Conservation (phyloP, 64 coral and sea anemone species). For the Montipora capricornis region DNA sequence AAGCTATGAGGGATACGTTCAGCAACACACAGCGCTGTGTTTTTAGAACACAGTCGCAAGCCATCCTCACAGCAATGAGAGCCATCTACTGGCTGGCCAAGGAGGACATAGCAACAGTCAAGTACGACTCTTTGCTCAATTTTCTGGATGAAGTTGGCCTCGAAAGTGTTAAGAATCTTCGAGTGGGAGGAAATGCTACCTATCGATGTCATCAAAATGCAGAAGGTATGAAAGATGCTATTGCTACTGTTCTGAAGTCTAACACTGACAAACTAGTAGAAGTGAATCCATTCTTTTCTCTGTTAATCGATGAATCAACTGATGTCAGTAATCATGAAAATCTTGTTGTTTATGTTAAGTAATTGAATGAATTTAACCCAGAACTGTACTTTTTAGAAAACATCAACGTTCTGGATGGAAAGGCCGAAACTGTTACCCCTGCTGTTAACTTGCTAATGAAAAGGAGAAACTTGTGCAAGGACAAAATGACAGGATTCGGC, state of each 20-base stretch:
- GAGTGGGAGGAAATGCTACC: constrained; percentile 11
- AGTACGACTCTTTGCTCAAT: not conserved
- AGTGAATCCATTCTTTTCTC: constrained; percentile 14
- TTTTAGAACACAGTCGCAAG: constrained; percentile 22
- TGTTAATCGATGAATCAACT: constrained; percentile 30
- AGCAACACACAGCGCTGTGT: constrained; percentile 24
- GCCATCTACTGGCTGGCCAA: constrained; percentile 37
- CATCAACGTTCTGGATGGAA: constrained; percentile 14
- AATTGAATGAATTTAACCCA: constrained; percentile 11
- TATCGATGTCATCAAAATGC: not conserved
- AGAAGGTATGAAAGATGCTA: not conserved
- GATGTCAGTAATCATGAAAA: constrained; percentile 10
- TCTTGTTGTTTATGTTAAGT: constrained; percentile 26
- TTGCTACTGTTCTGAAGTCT: constrained; percentile 16
- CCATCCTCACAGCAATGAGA: constrained; percentile 40
- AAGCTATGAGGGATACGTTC: constrained; percentile 39
- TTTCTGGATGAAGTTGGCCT: constrained; percentile 34
- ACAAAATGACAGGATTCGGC: constrained; percentile 23
- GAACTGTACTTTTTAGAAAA: constrained; percentile 31
- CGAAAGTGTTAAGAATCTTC: constrained; percentile 17
- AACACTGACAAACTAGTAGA: constrained; percentile 7
- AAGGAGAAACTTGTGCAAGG: not conserved
- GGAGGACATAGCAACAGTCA: not conserved
- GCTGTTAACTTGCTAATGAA: not conserved
- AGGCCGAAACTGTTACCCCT: constrained; percentile 11